A percentile compares a stretch with the other conserved stretches of the same genome.
These are phyloP conservation scores for Elephantulus edwardii DNA, from an alignment of 2,113 vertebrate genomes.

Conservation along the genomic window DNA sequence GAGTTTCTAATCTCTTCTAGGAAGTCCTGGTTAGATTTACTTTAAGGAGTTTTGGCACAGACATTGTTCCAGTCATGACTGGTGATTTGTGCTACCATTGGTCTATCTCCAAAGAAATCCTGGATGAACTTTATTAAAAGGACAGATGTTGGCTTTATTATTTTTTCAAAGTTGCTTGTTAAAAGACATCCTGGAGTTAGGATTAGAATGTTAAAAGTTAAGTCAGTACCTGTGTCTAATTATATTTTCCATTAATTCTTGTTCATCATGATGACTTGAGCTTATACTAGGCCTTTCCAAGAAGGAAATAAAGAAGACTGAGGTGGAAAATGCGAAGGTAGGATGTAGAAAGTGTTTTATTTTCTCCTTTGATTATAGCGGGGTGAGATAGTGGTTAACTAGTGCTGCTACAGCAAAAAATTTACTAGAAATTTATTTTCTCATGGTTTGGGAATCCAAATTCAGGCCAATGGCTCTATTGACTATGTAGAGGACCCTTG, in stretches of 20 bases:
- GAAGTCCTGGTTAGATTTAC: conserved; percentile 14
- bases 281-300: neutral
- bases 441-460: neutral
- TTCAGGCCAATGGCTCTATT: neutral
- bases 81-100: neutral
- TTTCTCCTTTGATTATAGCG: neutral
- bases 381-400: neutral
- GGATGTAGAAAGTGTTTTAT: neutral
- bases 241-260: neutral
- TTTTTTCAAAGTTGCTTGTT: neutral
- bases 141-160: neutral
- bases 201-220: neutral
- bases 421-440: neutral
- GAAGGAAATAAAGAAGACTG: neutral
- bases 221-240: neutral
- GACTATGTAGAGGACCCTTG: neutral
- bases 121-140: neutral
- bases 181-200: neutral
- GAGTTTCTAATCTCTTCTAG: neutral
- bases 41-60: neutral
- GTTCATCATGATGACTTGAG: neutral
- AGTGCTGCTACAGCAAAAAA: neutral
- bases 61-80: neutral
- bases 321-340: neutral
- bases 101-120: neutral